phyloP scores from a whole-genome alignment of 2,888 invertebrate species.

The Byasa hedistus region DNA sequence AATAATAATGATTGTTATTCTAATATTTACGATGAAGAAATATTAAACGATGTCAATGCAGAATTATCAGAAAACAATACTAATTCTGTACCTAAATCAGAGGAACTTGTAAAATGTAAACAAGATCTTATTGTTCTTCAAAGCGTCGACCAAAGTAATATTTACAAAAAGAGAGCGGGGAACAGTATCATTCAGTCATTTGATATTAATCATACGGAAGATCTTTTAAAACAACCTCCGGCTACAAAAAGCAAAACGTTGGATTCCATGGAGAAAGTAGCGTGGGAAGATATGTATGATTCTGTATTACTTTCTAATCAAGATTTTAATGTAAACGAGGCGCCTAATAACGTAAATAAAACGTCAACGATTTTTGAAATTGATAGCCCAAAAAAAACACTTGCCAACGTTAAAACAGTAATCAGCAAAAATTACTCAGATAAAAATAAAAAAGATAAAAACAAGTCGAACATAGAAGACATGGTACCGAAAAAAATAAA shows the following conservation, averaged over 20 bases:
- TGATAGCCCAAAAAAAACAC: not conserved
- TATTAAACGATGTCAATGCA: not conserved
- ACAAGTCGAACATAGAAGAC: conserved; percentile 34
- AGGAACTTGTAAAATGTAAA: conserved; percentile 7
- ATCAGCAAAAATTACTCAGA: not conserved
- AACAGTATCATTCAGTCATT: not conserved
- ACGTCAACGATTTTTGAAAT: not conserved
- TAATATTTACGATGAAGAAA: not conserved
- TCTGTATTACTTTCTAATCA: conserved; percentile 44
- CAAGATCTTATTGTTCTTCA: not conserved
- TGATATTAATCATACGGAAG: conserved; percentile 1
- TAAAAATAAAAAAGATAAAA: conserved; percentile 25
- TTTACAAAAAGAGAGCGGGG: not conserved
- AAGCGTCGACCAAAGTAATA: not conserved
- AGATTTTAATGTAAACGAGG: conserved; percentile 30
- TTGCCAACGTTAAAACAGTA: not conserved
- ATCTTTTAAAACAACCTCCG: not conserved
- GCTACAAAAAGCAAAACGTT: not conserved
- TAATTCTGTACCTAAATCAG: conserved; percentile 9
- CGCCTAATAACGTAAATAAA: conserved; percentile 27
- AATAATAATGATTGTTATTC: not conserved
- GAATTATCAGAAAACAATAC: not conserved
- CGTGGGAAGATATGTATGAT: conserved; percentile 63
- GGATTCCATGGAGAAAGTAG: conserved; percentile 29
- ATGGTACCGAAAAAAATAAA: conserved; percentile 41